These are phyloP conservation scores for Cheirogaleus major DNA, from an alignment of 2,797 vertebrate genomes.

Conservation along the genomic window DNA sequence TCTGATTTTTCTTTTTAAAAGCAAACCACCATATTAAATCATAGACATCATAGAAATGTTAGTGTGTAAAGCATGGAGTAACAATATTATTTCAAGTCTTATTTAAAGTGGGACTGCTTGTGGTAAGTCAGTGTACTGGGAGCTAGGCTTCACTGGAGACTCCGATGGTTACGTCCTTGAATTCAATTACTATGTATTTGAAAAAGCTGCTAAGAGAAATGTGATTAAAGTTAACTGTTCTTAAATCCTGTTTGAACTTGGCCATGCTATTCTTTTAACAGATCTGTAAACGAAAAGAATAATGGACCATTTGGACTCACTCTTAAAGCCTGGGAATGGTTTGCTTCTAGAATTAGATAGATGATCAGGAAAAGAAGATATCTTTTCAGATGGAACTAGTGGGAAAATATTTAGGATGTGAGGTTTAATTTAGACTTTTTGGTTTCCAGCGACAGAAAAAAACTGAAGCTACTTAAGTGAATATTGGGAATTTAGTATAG, in stretches of 20 bases:
- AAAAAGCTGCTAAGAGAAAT: constrained; percentile 1
- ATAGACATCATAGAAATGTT: constrained; percentile 7
- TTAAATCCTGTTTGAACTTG: constrained; percentile 44
- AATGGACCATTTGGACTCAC: not conserved
- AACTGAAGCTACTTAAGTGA: not conserved
- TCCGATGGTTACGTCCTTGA: not conserved
- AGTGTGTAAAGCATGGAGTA: not conserved
- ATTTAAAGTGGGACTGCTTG: not conserved
- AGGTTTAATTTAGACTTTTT: constrained; percentile 9
- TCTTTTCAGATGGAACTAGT: not conserved
- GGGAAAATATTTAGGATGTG: not conserved
- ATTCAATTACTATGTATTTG: constrained; percentile 10
- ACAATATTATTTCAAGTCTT: constrained; percentile 54
- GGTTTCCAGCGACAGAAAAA: not conserved
- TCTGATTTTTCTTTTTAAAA: constrained; percentile 18
- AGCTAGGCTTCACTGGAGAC: not conserved
- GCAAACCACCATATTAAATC: not conserved
- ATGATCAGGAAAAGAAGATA: not conserved
- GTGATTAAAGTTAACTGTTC: not conserved
- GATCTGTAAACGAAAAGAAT: not conserved
- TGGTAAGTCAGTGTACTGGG: not conserved
- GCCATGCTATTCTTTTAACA: not conserved
- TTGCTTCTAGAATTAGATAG: constrained; percentile 29
- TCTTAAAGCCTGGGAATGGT: not conserved
- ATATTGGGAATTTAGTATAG: not conserved